Evolutionary conservation across 2,113 vertebrate genomes (phyloP).

Genomic region (Eulacestoma nigropectus): DNA sequence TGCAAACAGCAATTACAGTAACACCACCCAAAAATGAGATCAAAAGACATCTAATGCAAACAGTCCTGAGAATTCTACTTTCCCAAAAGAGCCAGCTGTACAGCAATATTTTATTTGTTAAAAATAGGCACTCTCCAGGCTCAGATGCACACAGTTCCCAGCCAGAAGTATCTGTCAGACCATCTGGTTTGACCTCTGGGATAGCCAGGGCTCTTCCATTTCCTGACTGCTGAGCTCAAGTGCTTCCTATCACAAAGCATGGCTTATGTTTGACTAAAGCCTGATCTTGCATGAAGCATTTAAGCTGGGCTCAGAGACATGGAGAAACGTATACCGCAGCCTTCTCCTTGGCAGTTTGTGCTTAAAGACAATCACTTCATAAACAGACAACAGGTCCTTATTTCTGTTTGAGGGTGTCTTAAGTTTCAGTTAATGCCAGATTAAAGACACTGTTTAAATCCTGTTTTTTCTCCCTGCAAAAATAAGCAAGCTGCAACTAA

Average conservation of each 20-base stretch:
- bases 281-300: background rate
- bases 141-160: background rate
- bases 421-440: background rate
- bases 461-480: background rate
- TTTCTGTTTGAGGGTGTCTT: background rate
- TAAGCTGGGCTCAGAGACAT: background rate
- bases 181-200: background rate
- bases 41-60: background rate
- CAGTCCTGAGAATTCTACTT: background rate
- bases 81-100: background rate
- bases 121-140: background rate
- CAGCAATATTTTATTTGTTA: background rate
- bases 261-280: background rate
- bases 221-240: background rate
- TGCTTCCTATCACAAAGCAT: background rate
- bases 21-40: background rate
- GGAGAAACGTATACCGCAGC: accelerated
- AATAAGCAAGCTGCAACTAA: background rate
- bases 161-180: constrained; percentile 4
- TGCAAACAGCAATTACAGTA: background rate
- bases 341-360: background rate
- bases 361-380: background rate
- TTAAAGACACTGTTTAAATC: background rate
- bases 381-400: background rate
- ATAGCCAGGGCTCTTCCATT: background rate